phyloP scores from a whole-genome alignment of 2,113 vertebrate genomes.

The Brevimyrus niger region DNA sequence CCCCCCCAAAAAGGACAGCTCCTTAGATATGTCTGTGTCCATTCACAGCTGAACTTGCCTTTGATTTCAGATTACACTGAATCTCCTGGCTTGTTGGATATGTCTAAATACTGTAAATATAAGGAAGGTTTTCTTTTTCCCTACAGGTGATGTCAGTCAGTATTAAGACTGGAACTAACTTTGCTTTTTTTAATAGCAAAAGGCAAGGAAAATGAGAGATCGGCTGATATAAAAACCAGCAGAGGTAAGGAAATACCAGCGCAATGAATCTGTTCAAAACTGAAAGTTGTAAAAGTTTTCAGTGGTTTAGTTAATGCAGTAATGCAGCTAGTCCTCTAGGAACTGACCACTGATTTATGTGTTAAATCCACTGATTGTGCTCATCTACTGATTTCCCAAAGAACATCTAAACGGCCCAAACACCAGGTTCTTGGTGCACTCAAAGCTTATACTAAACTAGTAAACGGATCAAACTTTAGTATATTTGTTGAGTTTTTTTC shows the following conservation, averaged over 20 bases:
- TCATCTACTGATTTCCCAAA: neutral
- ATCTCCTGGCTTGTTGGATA: neutral
- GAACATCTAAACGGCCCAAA: neutral
- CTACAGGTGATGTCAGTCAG: neutral
- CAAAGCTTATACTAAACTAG: neutral
- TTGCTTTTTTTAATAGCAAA: constrained; percentile 63
- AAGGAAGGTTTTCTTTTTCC: neutral
- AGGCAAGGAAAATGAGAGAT: constrained; percentile 86
- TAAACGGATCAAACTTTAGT: neutral
- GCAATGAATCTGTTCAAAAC: neutral
- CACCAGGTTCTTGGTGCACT: neutral
- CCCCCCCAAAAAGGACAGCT: neutral
- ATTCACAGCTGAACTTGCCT: neutral
- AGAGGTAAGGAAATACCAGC: constrained; percentile 68
- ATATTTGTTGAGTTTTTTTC: neutral
- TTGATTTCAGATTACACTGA: neutral
- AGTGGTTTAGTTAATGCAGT: neutral
- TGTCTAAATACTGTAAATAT: neutral
- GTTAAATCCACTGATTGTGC: neutral
- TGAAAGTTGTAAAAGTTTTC: neutral
- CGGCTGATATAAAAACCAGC: constrained; percentile 67
- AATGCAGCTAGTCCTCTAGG: neutral
- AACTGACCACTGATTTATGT: neutral
- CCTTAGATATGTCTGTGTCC: neutral
- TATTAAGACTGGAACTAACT: neutral